Percentiles rank a stretch among this genome's conserved stretches.
Evolutionary conservation across 2,797 vertebrate genomes (phyloP).

Genomic region (Myotis planiceps): DNA sequence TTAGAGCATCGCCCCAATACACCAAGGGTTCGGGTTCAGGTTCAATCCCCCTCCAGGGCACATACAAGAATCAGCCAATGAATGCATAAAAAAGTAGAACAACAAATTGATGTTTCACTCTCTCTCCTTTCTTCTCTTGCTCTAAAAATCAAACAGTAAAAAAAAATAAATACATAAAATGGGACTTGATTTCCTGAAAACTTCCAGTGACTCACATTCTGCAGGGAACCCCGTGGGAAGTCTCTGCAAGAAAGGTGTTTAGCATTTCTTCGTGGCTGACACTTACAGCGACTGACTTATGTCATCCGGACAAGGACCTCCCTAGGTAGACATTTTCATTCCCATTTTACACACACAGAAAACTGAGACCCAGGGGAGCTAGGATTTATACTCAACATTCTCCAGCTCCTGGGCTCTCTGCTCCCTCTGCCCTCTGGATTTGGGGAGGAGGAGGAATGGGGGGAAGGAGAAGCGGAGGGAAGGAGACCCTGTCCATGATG

Average conservation of each 20-base stretch:
- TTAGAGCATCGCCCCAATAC: neutral
- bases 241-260: neutral
- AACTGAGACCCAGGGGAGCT: neutral
- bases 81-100: neutral
- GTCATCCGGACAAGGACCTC: neutral
- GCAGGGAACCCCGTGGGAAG: neutral
- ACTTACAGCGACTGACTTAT: fast-evolving
- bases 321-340: too few species aligned
- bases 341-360: neutral
- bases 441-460: neutral
- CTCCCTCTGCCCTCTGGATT: neutral
- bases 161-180: neutral
- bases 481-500: neutral
- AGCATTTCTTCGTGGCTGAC: neutral
- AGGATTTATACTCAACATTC: too few species aligned
- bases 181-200: neutral
- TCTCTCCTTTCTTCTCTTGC: neutral
- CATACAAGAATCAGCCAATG: neutral
- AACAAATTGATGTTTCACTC: neutral
- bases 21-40: neutral
- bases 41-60: neutral
- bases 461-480: too few species aligned
- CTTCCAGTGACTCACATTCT: neutral
- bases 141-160: neutral
- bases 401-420: neutral